These are phyloP conservation scores for Acanthacorydalis orientalis DNA, from an alignment of 2,888 invertebrate genomes.

Conservation along the genomic window DNA sequence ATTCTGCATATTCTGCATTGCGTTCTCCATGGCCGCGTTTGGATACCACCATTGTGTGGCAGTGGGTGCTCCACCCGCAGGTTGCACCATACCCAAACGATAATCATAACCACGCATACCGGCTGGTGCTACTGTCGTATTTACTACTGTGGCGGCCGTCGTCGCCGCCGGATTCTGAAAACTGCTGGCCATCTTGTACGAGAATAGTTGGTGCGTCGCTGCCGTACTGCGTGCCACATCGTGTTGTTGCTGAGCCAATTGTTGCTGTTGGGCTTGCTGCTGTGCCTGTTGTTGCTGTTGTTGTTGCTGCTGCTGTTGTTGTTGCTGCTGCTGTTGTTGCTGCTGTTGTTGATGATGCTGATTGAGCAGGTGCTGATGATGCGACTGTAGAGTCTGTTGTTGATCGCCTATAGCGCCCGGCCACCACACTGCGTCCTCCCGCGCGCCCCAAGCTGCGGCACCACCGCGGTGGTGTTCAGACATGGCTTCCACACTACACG, in stretches of 20 bases:
- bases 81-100: slow-evolving; percentile 38
- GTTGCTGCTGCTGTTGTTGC: slow-evolving; percentile 11
- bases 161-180: slow-evolving; percentile 57
- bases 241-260: slow-evolving; percentile 27
- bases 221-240: slow-evolving; percentile 37
- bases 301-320: slow-evolving; percentile 18
- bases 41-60: slow-evolving; percentile 65
- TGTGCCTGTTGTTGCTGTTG: slow-evolving; percentile 24
- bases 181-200: slow-evolving; percentile 74
- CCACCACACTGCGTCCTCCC: slow-evolving; percentile 42
- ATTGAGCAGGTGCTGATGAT: slow-evolving; percentile 32
- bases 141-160: slow-evolving; percentile 42
- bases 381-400: slow-evolving; percentile 28
- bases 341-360: slow-evolving; percentile 17
- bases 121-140: slow-evolving; percentile 37
- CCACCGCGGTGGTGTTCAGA: slow-evolving; percentile 44
- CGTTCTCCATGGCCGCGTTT: slow-evolving; percentile 34
- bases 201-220: slow-evolving; percentile 57
- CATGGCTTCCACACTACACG: slow-evolving; percentile 23
- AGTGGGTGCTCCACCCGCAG: slow-evolving; percentile 26
- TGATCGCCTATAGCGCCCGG: slow-evolving; percentile 33
- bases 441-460: slow-evolving; percentile 38
- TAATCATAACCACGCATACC: slow-evolving; percentile 48
- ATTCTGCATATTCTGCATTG: slow-evolving; percentile 30
- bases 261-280: slow-evolving; percentile 20